A percentile compares a stretch with the other conserved stretches of the same genome.
Evolutionary conservation across 2,888 invertebrate species (phyloP).

Genomic region (Pediacus dermestoides): DNA sequence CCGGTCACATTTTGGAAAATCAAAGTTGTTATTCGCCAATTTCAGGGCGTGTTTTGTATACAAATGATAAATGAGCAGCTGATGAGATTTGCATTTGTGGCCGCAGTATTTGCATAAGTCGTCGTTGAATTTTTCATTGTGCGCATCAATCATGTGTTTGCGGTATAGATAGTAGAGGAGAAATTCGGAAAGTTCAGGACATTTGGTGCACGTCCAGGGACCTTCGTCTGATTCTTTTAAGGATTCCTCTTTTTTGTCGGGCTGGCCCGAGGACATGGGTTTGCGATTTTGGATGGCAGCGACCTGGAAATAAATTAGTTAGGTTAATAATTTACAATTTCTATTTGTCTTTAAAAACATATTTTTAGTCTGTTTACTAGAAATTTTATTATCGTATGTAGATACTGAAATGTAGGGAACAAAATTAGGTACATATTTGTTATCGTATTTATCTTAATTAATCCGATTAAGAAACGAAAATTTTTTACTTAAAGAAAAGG

Average conservation of each 20-base stretch:
- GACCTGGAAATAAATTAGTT: conserved; percentile 3
- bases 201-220: conserved; percentile 78
- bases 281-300: conserved; percentile 6
- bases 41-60: conserved; percentile 74
- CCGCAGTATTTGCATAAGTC: conserved; percentile 84
- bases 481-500: too few relatives aligned
- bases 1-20: conserved; percentile 74
- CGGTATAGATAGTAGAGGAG: conserved; percentile 75
- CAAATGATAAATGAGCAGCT: conserved; percentile 73
- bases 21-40: conserved; percentile 66
- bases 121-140: conserved; percentile 72
- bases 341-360: background rate
- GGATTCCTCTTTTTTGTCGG: conserved; percentile 11
- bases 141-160: conserved; percentile 76
- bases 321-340: conserved; percentile 1
- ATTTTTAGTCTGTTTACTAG: too few relatives aligned
- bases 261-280: conserved; percentile 13
- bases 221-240: conserved; percentile 60
- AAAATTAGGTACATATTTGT: too few relatives aligned
- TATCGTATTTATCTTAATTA: too few relatives aligned
- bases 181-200: conserved; percentile 61
- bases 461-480: too few relatives aligned
- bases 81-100: conserved; percentile 68
- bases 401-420: too few relatives aligned
- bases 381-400: too few relatives aligned